Percentiles rank a stretch among this genome's conserved stretches.
phyloP scores from a whole-genome alignment of 2,888 invertebrate genomes.

The Zaprionus lineosus region DNA sequence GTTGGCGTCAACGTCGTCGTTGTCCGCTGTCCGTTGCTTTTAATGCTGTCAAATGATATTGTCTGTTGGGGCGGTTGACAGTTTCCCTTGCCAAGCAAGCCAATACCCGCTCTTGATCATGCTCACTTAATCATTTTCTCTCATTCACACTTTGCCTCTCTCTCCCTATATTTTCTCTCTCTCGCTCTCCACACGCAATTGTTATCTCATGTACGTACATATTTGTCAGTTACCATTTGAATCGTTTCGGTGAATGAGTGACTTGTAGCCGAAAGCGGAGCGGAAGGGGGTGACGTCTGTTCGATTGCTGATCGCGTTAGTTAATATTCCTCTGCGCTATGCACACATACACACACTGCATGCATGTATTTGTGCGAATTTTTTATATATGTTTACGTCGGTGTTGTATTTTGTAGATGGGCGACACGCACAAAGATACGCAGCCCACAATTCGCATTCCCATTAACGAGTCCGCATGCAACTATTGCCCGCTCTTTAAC shows the following conservation, averaged over 20 bases:
- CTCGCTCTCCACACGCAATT: constrained; percentile 16
- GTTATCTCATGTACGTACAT: constrained; percentile 28
- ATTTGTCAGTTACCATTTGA: constrained; percentile 23
- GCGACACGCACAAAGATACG: constrained; percentile 21
- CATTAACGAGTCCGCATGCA: constrained; percentile 9
- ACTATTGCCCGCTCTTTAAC: constrained; percentile 7
- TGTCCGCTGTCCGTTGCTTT: neutral
- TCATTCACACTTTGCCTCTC: constrained; percentile 5
- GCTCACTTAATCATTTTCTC: constrained; percentile 8
- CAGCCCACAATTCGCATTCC: constrained; percentile 21
- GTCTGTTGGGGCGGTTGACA: constrained; percentile 54
- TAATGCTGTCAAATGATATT: constrained; percentile 37
- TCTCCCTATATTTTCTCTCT: constrained; percentile 5
- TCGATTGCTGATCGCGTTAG: constrained; percentile 50
- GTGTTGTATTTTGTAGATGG: constrained; percentile 22
- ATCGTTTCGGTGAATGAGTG: neutral
- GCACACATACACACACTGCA: neutral
- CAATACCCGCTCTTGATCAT: constrained; percentile 6
- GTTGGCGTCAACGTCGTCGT: neutral
- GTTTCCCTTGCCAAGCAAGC: constrained; percentile 28
- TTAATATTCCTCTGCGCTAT: constrained; percentile 12
- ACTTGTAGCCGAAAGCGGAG: too few relatives aligned
- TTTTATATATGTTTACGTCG: neutral
- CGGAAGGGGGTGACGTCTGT: constrained; percentile 4
- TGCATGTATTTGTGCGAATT: neutral